A percentile compares a stretch with the other conserved stretches of the same genome.
These are phyloP conservation scores for Panurus biarmicus DNA, from an alignment of 2,113 vertebrate genomes.

Conservation along the genomic window DNA sequence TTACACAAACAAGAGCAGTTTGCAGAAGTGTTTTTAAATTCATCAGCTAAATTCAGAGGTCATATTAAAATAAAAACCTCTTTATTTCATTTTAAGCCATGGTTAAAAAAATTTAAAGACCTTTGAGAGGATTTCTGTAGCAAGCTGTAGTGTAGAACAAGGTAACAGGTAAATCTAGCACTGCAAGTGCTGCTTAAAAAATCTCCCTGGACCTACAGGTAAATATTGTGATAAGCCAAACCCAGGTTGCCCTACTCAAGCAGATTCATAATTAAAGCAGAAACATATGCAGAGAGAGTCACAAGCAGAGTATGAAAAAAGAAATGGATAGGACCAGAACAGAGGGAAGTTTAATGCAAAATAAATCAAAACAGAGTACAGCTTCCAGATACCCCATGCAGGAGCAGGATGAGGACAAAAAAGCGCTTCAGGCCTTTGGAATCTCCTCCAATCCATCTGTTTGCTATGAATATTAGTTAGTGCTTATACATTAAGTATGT, in stretches of 20 bases:
- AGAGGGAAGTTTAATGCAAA: neutral
- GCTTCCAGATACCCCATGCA: neutral
- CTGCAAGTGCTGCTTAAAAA: neutral
- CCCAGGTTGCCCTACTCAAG: neutral
- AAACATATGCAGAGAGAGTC: neutral
- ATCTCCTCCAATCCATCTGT: constrained; percentile 8
- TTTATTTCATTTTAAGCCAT: neutral
- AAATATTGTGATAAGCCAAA: neutral
- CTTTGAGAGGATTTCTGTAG: neutral
- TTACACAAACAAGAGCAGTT: neutral
- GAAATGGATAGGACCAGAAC: neutral
- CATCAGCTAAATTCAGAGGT: neutral
- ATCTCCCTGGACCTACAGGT: neutral
- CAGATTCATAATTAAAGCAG: neutral
- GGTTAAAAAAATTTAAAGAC: neutral
- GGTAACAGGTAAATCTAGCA: neutral
- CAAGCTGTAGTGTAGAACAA: neutral
- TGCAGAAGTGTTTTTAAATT: neutral
- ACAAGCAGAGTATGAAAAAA: neutral
- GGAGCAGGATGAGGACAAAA: neutral
- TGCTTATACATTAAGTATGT: neutral
- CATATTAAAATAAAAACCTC: neutral
- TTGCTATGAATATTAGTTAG: neutral
- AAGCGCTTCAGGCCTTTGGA: neutral
- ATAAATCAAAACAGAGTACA: neutral